Percentiles rank a stretch among this genome's conserved stretches.
phyloP scores from a whole-genome alignment of 2,113 vertebrate species.

The Phalacrocorax pelagicus region DNA sequence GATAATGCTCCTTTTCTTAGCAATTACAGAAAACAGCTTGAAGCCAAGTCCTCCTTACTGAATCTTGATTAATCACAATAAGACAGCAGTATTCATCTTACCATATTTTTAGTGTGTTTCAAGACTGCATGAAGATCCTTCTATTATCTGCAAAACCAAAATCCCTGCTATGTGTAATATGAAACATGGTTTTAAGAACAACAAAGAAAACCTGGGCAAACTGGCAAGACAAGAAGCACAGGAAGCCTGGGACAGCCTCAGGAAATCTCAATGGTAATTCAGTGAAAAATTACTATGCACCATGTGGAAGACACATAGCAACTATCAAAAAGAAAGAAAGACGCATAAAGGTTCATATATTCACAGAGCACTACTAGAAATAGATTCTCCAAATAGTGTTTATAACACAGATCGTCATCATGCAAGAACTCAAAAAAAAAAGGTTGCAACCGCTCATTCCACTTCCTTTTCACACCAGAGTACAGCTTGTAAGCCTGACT shows the following conservation, averaged over 20 bases:
- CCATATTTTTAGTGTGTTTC: not conserved
- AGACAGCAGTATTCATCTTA: not conserved
- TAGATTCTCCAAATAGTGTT: not conserved
- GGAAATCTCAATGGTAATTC: not conserved
- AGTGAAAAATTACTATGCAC: not conserved
- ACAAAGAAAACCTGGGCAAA: not conserved
- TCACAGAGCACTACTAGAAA: not conserved
- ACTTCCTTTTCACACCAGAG: not conserved
- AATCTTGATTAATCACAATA: not conserved
- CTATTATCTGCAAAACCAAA: not conserved
- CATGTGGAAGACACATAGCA: not conserved
- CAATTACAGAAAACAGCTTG: not conserved
- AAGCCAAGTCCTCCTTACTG: not conserved
- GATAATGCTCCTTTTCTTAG: not conserved
- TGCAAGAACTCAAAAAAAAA: not conserved
- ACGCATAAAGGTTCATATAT: not conserved
- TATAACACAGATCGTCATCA: not conserved
- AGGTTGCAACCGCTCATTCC: not conserved
- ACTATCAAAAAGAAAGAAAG: not conserved
- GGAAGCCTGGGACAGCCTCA: not conserved
- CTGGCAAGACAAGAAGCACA: not conserved
- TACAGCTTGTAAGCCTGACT: not conserved
- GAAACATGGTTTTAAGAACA: not conserved
- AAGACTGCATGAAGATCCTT: not conserved
- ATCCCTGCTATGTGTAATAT: not conserved